Evolutionary conservation across 2,888 invertebrate genomes (phyloP).

Genomic region (Galerucella calmariensis): DNA sequence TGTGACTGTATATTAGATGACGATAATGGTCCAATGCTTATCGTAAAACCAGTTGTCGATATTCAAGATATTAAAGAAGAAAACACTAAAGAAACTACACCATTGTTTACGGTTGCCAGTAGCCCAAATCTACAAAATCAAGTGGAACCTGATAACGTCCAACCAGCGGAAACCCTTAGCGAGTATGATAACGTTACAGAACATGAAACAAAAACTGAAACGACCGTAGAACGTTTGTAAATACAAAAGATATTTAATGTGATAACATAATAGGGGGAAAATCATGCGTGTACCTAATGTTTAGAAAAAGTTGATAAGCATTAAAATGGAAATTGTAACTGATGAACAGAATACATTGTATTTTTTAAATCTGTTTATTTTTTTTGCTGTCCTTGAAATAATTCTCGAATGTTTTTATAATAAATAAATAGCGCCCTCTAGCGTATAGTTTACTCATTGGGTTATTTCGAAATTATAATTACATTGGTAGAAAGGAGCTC

Average conservation of each 20-base stretch:
- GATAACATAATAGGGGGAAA: neutral
- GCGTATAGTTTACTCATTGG: no score
- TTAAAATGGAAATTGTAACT: neutral
- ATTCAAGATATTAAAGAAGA: constrained; percentile 36
- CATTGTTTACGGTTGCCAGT: constrained; percentile 28
- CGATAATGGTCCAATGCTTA: constrained; percentile 57
- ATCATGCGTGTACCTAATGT: neutral
- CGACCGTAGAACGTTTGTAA: constrained; percentile 11
- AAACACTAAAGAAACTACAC: constrained; percentile 9
- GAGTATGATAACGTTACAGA: constrained; percentile 51
- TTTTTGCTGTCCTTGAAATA: no score
- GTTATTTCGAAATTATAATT: no score
- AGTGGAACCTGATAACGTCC: constrained; percentile 22
- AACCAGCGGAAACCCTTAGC: constrained; percentile 45
- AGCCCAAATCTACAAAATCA: constrained; percentile 29
- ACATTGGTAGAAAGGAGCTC: no score
- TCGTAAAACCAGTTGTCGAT: constrained; percentile 52
- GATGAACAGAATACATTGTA: no score
- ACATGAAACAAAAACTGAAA: constrained; percentile 15
- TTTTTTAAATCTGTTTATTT: no score
- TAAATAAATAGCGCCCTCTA: no score
- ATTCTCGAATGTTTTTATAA: no score
- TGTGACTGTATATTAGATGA: constrained; percentile 72
- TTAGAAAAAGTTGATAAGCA: neutral
- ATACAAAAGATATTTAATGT: neutral